Conservation (phyloP, 1,140 invertebrate genomes). For the Metaphire vulgaris region DNA sequence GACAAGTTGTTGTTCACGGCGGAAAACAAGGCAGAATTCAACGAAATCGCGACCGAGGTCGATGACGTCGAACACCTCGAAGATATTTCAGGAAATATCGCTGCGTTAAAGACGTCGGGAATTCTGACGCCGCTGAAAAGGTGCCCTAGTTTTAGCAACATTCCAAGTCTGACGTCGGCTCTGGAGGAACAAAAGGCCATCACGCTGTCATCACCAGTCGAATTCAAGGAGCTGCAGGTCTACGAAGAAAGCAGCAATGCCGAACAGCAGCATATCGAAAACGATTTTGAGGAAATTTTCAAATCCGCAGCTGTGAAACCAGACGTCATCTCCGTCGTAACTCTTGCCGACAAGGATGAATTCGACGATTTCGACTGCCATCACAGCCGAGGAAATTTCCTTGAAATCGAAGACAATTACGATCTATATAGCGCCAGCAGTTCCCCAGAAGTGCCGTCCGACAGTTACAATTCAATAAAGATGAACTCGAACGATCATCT, state of each 20-base stretch:
- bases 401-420: not conserved
- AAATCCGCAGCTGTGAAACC: not conserved
- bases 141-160: not conserved
- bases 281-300: not conserved
- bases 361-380: not conserved
- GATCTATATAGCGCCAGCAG: not conserved
- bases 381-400: not conserved
- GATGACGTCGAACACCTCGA: too few species aligned
- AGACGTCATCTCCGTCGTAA: not conserved
- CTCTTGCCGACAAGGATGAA: not conserved
- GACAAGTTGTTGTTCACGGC: constrained; percentile 50
- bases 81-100: too few species aligned
- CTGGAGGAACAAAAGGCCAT: not conserved
- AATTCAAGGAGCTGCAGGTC: not conserved
- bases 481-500: not conserved
- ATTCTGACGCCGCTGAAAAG: not conserved
- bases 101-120: not conserved
- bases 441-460: not conserved
- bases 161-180: not conserved
- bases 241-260: not conserved
- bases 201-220: not conserved
- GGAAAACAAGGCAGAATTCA: too few species aligned
- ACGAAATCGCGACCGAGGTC: too few species aligned
- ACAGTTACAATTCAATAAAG: not conserved
- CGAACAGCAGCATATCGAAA: not conserved